Conservation (phyloP, 1,140 invertebrate genomes). For the Trichonephila clavata region DNA sequence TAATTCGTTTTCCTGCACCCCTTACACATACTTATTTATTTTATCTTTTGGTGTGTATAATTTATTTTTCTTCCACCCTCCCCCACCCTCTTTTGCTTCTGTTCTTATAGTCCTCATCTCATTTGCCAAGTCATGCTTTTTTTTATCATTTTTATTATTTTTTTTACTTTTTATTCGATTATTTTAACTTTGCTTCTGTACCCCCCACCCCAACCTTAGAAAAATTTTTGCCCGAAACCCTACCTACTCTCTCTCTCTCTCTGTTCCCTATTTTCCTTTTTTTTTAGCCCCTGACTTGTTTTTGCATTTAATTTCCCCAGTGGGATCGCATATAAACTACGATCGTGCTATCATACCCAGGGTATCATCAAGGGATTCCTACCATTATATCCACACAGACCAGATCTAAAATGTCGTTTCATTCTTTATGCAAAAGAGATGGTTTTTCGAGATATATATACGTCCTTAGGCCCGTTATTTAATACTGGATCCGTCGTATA, state of each 20-base stretch:
- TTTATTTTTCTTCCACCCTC: slow-evolving; percentile 46
- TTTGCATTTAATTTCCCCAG: slow-evolving; percentile 73
- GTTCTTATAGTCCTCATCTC: slow-evolving; percentile 39
- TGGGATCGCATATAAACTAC: slow-evolving; percentile 70
- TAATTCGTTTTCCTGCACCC: slow-evolving; percentile 68
- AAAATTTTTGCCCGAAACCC: not conserved
- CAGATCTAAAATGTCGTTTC: slow-evolving; percentile 67
- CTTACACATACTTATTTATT: not conserved
- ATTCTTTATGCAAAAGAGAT: slow-evolving; percentile 70
- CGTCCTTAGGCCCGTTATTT: slow-evolving; percentile 30
- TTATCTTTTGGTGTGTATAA: slow-evolving; percentile 37
- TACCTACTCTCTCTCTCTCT: not conserved
- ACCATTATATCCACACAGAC: slow-evolving; percentile 27
- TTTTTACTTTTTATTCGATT: slow-evolving; percentile 64
- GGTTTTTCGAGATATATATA: slow-evolving; percentile 5
- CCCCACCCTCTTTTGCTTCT: slow-evolving; percentile 5
- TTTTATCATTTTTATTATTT: not conserved
- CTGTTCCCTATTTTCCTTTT: not conserved
- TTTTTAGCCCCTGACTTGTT: slow-evolving; percentile 43
- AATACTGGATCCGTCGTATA: not conserved
- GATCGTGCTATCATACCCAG: slow-evolving; percentile 27
- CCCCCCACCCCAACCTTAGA: not conserved
- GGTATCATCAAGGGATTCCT: slow-evolving; percentile 9
- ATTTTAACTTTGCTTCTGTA: slow-evolving; percentile 44
- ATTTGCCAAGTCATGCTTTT: slow-evolving; percentile 29